phyloP scores from a whole-genome alignment of 2,888 invertebrate genomes.

The Tridacna crocea region DNA sequence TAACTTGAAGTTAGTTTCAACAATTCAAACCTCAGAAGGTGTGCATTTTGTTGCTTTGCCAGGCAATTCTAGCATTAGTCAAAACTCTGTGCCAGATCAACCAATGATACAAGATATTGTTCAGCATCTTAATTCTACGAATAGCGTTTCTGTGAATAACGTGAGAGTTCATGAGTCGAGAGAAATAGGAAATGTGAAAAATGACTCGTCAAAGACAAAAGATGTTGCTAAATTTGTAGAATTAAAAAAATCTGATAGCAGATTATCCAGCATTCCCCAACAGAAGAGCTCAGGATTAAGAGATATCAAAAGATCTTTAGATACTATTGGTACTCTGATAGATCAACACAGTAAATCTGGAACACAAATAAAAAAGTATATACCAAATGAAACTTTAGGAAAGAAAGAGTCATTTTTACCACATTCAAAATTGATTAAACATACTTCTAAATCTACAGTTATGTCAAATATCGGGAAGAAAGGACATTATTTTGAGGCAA shows the following conservation, averaged over 20 bases:
- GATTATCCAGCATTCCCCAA: not conserved
- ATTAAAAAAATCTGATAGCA: not conserved
- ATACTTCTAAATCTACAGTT: not conserved
- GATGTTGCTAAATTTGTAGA: not conserved
- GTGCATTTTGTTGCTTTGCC: conserved; percentile 47
- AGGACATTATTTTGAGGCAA: not conserved
- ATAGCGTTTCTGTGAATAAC: not conserved
- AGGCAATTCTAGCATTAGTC: conserved; percentile 16
- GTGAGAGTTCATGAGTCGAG: not conserved
- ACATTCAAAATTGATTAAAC: not conserved
- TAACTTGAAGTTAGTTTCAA: conserved; percentile 46
- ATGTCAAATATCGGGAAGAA: not conserved
- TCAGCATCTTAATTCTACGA: not conserved
- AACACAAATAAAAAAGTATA: not conserved
- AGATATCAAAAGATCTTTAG: not conserved
- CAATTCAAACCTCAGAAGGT: conserved; percentile 45
- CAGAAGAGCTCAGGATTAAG: not conserved
- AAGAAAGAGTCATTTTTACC: not conserved
- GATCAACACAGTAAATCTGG: not conserved
- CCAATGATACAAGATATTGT: conserved; percentile 6
- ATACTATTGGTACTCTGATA: not conserved
- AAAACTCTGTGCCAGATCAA: not conserved
- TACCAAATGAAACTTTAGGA: not conserved
- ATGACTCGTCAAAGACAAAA: not conserved
- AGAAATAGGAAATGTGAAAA: not conserved